A percentile compares a stretch with the other conserved stretches of the same genome.
Evolutionary conservation across 2,797 vertebrate genomes (phyloP).

Genomic region (Knipowitschia caucasica): DNA sequence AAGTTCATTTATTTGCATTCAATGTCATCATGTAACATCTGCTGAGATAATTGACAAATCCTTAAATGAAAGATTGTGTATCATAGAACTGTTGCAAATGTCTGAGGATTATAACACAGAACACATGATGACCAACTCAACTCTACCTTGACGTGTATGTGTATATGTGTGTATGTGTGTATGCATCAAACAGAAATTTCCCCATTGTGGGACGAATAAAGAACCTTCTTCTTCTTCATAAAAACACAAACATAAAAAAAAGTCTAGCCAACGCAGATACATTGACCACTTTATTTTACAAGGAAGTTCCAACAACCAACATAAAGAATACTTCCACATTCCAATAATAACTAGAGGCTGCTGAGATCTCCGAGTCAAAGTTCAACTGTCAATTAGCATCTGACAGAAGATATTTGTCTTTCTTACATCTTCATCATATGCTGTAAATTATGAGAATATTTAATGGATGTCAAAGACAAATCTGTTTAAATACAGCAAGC

Average conservation of each 20-base stretch:
- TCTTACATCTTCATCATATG: conserved; percentile 64
- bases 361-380: conserved; percentile 50
- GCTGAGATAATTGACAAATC: conserved; percentile 41
- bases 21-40: conserved; percentile 55
- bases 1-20: conserved; percentile 42
- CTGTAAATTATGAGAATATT: conserved; percentile 49
- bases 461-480: conserved; percentile 17
- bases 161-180: no score
- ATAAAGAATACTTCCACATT: conserved; percentile 17
- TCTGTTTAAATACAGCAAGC: conserved; percentile 49
- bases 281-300: conserved; percentile 26
- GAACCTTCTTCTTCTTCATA: no score
- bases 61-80: conserved; percentile 48
- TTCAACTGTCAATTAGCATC: conserved; percentile 53
- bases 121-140: conserved; percentile 49
- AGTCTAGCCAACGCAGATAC: conserved; percentile 30
- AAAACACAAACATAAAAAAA: conserved; percentile 45
- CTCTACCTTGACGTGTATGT: no score
- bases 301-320: conserved; percentile 3
- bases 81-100: conserved; percentile 52
- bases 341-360: conserved; percentile 27
- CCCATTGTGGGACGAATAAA: no score
- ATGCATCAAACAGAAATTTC: no score
- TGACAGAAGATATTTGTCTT: conserved; percentile 40
- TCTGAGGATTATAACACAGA: conserved; percentile 56